phyloP scores from a whole-genome alignment of 1,140 invertebrate genomes.

The Eueides isabella region DNA sequence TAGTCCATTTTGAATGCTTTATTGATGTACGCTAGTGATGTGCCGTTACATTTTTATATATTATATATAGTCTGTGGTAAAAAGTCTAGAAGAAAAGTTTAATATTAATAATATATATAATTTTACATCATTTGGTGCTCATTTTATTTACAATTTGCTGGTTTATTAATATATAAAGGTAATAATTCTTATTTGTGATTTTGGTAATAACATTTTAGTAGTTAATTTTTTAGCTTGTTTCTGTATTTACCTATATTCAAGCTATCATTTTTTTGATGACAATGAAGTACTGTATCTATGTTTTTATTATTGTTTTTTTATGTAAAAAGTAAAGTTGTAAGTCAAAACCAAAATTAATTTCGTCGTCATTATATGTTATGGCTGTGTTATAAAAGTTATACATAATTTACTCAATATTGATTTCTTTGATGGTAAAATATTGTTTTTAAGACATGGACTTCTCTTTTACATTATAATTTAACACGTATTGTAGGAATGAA shows the following conservation, averaged over 20 bases:
- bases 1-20: conserved; percentile 29
- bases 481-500: no score
- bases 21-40: background rate
- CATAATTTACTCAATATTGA: background rate
- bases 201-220: background rate
- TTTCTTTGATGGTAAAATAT: background rate
- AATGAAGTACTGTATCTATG: no score
- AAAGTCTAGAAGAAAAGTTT: background rate
- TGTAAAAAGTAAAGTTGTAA: background rate
- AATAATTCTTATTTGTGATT: background rate
- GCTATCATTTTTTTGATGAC: no score
- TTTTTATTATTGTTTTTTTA: no score
- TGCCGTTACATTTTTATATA: conserved; percentile 2
- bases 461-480: no score
- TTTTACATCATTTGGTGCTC: background rate
- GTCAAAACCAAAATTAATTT: background rate
- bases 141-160: background rate
- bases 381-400: background rate
- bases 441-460: no score
- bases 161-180: no score
- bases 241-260: no score
- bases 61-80: background rate
- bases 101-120: background rate
- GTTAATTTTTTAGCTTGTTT: background rate
- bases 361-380: background rate